A percentile compares a stretch with the other conserved stretches of the same genome.
phyloP scores from a whole-genome alignment of 2,113 vertebrate genomes.

The Misgurnus mizolepis region DNA sequence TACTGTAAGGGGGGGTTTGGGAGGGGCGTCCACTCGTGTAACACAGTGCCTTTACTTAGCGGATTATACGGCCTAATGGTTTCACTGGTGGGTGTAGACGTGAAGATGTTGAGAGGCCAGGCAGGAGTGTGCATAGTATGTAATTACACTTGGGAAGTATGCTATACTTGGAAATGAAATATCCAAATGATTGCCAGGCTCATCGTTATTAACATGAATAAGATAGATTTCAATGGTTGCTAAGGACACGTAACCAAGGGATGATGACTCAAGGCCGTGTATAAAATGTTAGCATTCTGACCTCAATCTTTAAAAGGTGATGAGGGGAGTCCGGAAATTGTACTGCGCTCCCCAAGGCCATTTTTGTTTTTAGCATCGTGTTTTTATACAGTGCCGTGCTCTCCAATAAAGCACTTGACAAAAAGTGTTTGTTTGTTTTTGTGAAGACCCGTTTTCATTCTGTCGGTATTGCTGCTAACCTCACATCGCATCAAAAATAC shows the following conservation, averaged over 20 bases:
- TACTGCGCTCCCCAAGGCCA: neutral
- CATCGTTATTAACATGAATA: neutral
- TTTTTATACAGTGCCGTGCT: neutral
- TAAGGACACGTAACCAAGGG: neutral
- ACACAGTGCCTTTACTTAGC: constrained; percentile 4
- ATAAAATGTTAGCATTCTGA: neutral
- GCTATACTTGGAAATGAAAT: neutral
- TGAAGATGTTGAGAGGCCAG: constrained; percentile 7
- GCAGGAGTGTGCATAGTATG: neutral
- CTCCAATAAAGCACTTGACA: neutral
- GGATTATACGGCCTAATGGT: constrained; percentile 3
- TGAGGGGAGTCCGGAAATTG: neutral
- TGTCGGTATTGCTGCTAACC: neutral
- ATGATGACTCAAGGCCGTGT: neutral
- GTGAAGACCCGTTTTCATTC: neutral
- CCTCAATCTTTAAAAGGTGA: neutral
- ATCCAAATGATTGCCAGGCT: neutral
- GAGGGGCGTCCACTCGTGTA: neutral
- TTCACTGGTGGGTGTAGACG: neutral
- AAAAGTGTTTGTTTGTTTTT: neutral
- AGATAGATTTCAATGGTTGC: neutral
- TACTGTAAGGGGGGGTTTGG: neutral
- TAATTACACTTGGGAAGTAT: neutral
- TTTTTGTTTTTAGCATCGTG: neutral
- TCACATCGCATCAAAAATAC: neutral